Evolutionary conservation across 2,888 invertebrate species (phyloP).

Genomic region (Phania funesta): DNA sequence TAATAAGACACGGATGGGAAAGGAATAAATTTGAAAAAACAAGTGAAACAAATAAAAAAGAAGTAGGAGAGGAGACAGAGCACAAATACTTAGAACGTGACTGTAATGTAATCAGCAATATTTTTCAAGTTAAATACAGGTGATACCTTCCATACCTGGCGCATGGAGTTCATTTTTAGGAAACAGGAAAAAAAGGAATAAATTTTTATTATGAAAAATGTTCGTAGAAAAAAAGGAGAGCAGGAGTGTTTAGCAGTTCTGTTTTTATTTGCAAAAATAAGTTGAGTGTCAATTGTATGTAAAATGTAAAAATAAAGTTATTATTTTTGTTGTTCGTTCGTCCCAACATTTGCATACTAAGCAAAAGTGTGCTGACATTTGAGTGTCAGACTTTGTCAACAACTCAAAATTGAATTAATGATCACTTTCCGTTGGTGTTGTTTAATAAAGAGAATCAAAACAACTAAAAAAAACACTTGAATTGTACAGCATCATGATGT

Average conservation of each 20-base stretch:
- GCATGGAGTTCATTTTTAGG: constrained; percentile 14
- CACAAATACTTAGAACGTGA: constrained; percentile 64
- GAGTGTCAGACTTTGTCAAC: constrained; percentile 43
- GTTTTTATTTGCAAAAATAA: constrained; percentile 34
- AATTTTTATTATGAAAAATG: constrained; percentile 24
- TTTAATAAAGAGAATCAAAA: constrained; percentile 11
- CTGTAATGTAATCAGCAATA: constrained; percentile 63
- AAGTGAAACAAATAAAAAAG: constrained; percentile 9
- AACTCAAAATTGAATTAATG: constrained; percentile 40
- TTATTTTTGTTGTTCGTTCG: constrained; percentile 1
- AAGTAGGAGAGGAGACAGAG: constrained; percentile 27
- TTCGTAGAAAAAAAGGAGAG: not conserved
- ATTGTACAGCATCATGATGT: not conserved
- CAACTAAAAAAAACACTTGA: not conserved
- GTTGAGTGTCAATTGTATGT: constrained; percentile 50
- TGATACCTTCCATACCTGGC: constrained; percentile 45
- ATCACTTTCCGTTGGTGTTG: constrained; percentile 20
- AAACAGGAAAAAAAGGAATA: constrained; percentile 2
- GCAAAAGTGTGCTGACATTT: constrained; percentile 33
- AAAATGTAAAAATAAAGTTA: constrained; percentile 32
- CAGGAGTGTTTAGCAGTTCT: not conserved
- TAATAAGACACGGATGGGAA: constrained; percentile 2
- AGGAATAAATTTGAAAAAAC: constrained; percentile 27
- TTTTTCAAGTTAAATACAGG: constrained; percentile 34
- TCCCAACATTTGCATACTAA: not conserved